Percentiles rank a stretch among this genome's conserved stretches.
These are phyloP conservation scores for Thalassarche chlororhynchos DNA, from an alignment of 2,113 vertebrate genomes.

Conservation along the genomic window DNA sequence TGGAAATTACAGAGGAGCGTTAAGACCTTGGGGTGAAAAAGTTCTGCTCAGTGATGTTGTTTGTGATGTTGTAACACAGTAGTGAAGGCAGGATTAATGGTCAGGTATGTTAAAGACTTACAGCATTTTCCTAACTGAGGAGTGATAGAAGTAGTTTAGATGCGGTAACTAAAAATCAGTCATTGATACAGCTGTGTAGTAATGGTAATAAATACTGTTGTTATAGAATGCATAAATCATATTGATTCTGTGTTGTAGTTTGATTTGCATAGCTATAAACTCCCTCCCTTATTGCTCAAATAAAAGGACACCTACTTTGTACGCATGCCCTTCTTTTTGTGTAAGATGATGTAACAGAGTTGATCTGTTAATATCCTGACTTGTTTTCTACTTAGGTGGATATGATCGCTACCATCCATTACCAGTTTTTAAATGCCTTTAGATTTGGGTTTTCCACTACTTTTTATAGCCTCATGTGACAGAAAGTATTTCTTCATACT, in stretches of 20 bases:
- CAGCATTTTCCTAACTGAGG: not conserved
- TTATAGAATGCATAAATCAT: not conserved
- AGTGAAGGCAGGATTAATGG: not conserved
- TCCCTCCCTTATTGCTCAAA: not conserved
- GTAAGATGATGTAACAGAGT: not conserved
- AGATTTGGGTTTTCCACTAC: not conserved
- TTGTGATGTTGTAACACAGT: not conserved
- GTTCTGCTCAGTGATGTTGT: not conserved
- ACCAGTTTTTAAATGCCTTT: not conserved
- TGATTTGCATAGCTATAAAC: not conserved
- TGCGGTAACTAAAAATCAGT: not conserved
- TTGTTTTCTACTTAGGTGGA: not conserved
- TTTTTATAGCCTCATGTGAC: not conserved
- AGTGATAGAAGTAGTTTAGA: not conserved
- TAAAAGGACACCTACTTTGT: not conserved
- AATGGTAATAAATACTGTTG: not conserved
- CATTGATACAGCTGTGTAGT: not conserved
- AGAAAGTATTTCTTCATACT: not conserved
- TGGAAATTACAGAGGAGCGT: not conserved
- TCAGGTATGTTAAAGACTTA: not conserved
- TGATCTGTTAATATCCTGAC: not conserved
- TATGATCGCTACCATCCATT: fast-evolving
- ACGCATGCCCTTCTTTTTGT: not conserved
- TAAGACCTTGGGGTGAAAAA: not conserved
- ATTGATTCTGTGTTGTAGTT: not conserved